A percentile compares a stretch with the other conserved stretches of the same genome.
Evolutionary conservation across 1,140 invertebrate genomes (phyloP).

Genomic region (Apis dorsata): DNA sequence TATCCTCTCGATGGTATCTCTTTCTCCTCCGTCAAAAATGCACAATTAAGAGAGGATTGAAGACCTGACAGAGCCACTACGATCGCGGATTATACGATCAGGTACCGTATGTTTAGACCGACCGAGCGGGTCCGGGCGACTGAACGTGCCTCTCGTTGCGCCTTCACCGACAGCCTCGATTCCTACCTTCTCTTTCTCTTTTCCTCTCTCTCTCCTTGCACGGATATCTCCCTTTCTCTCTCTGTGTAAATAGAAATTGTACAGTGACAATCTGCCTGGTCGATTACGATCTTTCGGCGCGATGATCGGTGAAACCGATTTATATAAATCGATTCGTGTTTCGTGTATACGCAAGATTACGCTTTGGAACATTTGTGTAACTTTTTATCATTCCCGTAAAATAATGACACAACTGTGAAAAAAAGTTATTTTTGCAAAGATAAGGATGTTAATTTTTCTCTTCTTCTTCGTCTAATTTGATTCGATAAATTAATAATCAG

Average conservation of each 20-base stretch:
- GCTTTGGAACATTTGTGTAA: neutral
- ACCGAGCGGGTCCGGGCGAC: slow-evolving; percentile 56
- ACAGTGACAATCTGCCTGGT: neutral
- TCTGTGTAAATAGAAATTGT: slow-evolving; percentile 24
- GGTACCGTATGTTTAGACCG: slow-evolving; percentile 41
- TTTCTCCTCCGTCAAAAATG: neutral
- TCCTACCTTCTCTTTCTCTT: slow-evolving; percentile 49
- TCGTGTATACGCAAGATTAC: neutral
- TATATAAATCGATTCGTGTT: neutral
- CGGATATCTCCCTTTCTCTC: slow-evolving; percentile 3
- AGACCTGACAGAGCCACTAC: slow-evolving; percentile 27
- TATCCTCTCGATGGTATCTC: slow-evolving; percentile 18
- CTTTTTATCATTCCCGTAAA: no score
- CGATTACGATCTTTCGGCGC: neutral
- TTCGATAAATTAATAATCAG: no score
- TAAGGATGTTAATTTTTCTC: no score
- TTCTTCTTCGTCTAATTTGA: no score
- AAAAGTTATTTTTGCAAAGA: no score
- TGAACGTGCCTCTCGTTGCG: slow-evolving; percentile 54
- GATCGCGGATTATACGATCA: slow-evolving; percentile 16
- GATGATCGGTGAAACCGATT: neutral
- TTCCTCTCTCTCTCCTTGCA: slow-evolving; percentile 25
- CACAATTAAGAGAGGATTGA: slow-evolving; percentile 25
- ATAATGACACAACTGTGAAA: no score
- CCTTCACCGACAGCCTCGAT: slow-evolving; percentile 48